Conservation (phyloP, 2,113 vertebrate genomes). For the Halichoeres trimaculatus region DNA sequence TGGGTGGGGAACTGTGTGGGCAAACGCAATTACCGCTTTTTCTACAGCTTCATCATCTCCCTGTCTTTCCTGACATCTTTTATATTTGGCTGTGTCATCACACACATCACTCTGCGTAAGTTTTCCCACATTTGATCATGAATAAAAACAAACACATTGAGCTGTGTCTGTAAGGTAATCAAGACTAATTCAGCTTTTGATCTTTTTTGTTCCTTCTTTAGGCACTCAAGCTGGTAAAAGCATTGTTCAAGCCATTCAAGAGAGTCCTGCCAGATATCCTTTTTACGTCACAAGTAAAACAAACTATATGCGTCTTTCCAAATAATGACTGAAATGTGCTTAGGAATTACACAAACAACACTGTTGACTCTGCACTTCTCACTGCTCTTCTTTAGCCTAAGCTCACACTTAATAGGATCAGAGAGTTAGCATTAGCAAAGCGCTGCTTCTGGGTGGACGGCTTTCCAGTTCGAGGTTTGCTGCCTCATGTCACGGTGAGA, state of each 20-base stretch:
- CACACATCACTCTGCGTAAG: conserved; percentile 91
- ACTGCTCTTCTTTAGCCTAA: conserved; percentile 49
- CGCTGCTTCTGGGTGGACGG: conserved; percentile 49
- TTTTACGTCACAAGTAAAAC: conserved; percentile 42
- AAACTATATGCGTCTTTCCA: neutral
- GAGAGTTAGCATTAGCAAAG: conserved; percentile 20
- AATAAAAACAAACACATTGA: neutral
- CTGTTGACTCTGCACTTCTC: conserved; percentile 45
- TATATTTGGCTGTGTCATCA: conserved; percentile 95
- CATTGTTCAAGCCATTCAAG: conserved; percentile 88
- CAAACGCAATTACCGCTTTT: conserved; percentile 96
- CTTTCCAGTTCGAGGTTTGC: conserved; percentile 38
- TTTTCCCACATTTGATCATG: conserved; percentile 8
- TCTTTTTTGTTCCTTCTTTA: conserved; percentile 62
- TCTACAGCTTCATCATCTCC: conserved; percentile 97
- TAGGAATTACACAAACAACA: conserved; percentile 2
- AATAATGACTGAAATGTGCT: neutral
- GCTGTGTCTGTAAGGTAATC: too few relatives aligned
- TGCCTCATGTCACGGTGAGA: conserved; percentile 38
- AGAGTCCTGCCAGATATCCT: conserved; percentile 98
- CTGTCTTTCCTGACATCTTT: conserved; percentile 96
- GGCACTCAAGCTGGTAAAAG: conserved; percentile 87
- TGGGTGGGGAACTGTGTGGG: conserved; percentile 99
- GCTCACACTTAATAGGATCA: conserved; percentile 64
- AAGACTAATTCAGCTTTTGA: neutral